Evolutionary conservation across 2,797 vertebrate species (phyloP), one percentile per base, ranked within the genome.

Genomic region (Amblyraja radiata): DNA sequence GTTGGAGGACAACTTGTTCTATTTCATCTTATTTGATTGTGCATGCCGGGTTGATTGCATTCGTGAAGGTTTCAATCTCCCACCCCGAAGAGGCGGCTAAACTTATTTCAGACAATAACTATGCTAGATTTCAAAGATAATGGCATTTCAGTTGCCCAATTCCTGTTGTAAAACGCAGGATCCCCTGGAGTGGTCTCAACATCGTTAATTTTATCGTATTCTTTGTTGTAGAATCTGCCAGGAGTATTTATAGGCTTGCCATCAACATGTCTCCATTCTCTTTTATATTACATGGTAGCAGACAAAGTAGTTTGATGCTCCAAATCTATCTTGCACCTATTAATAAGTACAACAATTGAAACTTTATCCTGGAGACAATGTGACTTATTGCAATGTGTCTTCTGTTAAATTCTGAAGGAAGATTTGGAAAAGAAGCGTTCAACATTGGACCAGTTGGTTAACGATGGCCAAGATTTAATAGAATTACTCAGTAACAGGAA

Each of bases 401-500:
- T 93, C 90, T 58, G 16, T 86, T 94, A 98, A 97, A 96, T 95
- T 95, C 95, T 98, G 94, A 98, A 97, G 94, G 98, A 99, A 94
- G 98, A 99, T 94, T 97, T 99, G 98, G 98, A 98, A 94, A 98
- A 97, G 96, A 99, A 99, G 95, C 96, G 97, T 84, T 97, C 96
- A 93, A 97, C 97, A 0, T 95, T 99, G 93, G 97, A 98, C 94
- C 97, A 99, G 93, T 96, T 99, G 93, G 97, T 97, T 8, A 98
- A 99, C 61, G 97, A 98, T 6, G 97, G 97, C 93, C 98, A 98
- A 94, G 98, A 99, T 93, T 97, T 99, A 94, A 95, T 95, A 0
- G 96, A 97, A 0, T 95, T 99, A 78, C 95, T 99, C 94, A 96
- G 94, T 73, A 98, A 94, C 93, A 93, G 95, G 7, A 97, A 96